phyloP scores from a whole-genome alignment of 2,888 invertebrate genomes.

The Diarsia rubi region DNA sequence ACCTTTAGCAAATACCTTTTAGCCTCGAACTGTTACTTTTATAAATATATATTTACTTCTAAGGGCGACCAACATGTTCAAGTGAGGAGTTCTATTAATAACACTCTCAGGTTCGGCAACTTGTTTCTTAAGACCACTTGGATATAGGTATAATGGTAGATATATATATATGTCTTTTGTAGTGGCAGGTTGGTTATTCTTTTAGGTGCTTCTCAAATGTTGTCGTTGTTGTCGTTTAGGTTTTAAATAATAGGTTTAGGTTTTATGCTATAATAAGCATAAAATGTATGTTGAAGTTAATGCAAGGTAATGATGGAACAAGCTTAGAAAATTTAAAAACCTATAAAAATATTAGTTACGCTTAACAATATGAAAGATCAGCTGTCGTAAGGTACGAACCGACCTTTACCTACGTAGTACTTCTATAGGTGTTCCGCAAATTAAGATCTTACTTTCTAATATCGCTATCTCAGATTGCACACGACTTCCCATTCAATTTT shows the following conservation, averaged over 20 bases:
- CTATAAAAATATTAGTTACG: background rate
- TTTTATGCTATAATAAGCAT: background rate
- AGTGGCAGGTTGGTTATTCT: background rate
- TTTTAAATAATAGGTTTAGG: too few species aligned
- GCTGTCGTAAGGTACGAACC: background rate
- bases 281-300: background rate
- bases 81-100: slow-evolving; percentile 43
- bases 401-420: background rate
- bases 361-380: background rate
- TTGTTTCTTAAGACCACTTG: slow-evolving; percentile 58
- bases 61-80: slow-evolving; percentile 23
- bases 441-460: slow-evolving; percentile 40
- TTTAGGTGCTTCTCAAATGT: background rate
- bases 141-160: slow-evolving; percentile 51
- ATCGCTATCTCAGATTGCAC: slow-evolving; percentile 40
- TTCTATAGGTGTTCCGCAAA: slow-evolving; percentile 20
- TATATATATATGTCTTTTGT: too few species aligned
- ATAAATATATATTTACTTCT: slow-evolving; percentile 33
- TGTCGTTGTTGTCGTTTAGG: background rate
- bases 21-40: slow-evolving; percentile 34
- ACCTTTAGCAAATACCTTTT: slow-evolving; percentile 48
- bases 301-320: background rate
- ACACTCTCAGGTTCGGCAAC: slow-evolving; percentile 38
- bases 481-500: slow-evolving; percentile 58
- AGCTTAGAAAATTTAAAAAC: background rate